Evolutionary conservation across 2,113 vertebrate species (phyloP).

Genomic region (Sphyrna mokarran): DNA sequence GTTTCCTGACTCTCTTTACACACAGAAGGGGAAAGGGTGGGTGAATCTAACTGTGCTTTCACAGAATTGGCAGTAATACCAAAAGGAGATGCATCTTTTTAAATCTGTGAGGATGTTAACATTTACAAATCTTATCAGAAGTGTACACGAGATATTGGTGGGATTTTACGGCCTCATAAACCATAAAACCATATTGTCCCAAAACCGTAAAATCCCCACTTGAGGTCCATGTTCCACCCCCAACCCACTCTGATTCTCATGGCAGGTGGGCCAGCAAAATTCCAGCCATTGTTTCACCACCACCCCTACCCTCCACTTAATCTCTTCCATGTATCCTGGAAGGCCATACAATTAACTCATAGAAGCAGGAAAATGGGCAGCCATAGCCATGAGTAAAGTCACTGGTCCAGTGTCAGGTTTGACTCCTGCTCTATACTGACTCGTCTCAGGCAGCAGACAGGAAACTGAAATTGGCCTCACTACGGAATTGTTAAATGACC

Average conservation of each 20-base stretch:
- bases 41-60: background rate
- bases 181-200: too few species aligned
- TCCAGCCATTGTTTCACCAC: background rate
- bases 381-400: background rate
- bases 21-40: background rate
- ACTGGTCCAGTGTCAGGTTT: background rate
- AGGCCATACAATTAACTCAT: background rate
- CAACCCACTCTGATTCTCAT: too few species aligned
- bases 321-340: background rate
- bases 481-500: background rate
- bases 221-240: too few species aligned
- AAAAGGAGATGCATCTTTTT: background rate
- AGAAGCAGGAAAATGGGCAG: background rate
- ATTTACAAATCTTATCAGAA: background rate
- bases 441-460: background rate
- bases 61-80: background rate
- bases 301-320: too few species aligned
- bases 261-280: too few species aligned
- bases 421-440: background rate
- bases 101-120: background rate
- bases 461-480: background rate
- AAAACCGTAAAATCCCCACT: too few species aligned
- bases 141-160: background rate
- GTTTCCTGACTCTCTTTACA: background rate
- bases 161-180: too few species aligned